Percentiles rank a stretch among this genome's conserved stretches.
phyloP scores from a whole-genome alignment of 2,113 vertebrate species.

The Daubentonia madagascariensis region DNA sequence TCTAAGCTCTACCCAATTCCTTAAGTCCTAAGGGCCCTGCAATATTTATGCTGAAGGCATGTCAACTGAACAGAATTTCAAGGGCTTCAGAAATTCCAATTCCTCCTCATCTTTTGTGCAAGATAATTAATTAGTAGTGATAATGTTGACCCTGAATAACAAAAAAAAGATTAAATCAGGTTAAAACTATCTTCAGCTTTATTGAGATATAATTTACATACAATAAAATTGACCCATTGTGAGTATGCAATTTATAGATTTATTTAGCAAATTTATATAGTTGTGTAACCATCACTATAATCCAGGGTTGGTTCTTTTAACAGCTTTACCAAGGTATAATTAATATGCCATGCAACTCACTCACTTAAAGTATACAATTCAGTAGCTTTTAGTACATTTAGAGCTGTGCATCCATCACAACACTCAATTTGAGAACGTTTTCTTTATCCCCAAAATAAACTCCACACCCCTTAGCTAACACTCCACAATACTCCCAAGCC shows the following conservation, averaged over 20 bases:
- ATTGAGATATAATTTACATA: background rate
- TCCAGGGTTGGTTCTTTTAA: background rate
- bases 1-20: background rate
- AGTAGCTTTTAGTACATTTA: background rate
- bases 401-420: background rate
- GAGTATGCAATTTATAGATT: background rate
- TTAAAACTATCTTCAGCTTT: background rate
- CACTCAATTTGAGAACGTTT: background rate
- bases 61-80: background rate
- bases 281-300: background rate
- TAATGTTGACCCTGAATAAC: background rate
- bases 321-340: background rate
- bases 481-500: background rate
- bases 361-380: background rate
- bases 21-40: background rate
- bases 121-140: background rate
- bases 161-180: background rate
- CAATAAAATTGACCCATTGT: background rate
- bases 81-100: background rate
- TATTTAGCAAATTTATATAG: background rate
- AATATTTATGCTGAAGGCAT: background rate
- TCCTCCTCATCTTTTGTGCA: background rate
- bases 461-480: background rate
- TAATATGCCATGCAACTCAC: background rate
- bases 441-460: background rate